Percentiles rank a stretch among this genome's conserved stretches.
These are phyloP conservation scores for Dendronephthya gigantea DNA, from an alignment of 64 coral and sea anemone genomes.

Conservation along the genomic window DNA sequence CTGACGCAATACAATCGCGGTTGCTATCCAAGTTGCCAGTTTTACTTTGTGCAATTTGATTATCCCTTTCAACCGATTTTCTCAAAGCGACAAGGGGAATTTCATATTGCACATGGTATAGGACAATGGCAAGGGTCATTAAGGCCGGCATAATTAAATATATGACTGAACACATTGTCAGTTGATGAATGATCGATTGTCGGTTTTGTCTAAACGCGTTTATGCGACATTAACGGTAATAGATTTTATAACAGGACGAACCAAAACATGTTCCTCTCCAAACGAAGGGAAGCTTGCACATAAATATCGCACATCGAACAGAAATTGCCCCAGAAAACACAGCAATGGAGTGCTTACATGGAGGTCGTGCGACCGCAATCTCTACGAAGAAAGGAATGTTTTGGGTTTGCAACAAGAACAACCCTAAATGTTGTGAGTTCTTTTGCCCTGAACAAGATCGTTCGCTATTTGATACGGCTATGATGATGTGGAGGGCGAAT, in stretches of 20 bases:
- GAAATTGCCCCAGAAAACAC: not conserved
- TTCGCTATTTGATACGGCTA: not conserved
- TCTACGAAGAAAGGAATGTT: not conserved
- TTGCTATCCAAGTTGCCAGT: no score
- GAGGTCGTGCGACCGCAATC: not conserved
- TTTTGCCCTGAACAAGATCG: not conserved
- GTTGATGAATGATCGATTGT: no score
- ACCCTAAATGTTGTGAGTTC: not conserved
- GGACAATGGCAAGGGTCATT: no score
- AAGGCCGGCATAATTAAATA: no score
- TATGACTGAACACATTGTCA: not conserved
- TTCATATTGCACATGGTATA: no score
- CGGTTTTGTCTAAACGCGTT: not conserved
- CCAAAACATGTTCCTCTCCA: not conserved
- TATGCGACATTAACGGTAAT: not conserved
- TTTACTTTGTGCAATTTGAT: no score
- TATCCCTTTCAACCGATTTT: no score
- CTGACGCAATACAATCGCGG: no score
- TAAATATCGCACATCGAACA: not conserved
- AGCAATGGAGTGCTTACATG: slow-evolving; percentile 17
- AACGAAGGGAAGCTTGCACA: not conserved
- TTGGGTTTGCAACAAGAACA: not conserved
- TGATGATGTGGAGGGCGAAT: not conserved
- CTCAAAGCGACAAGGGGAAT: no score
- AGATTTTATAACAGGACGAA: not conserved